Conservation (phyloP, 2,113 vertebrate species). For the Apteryx owenii region DNA sequence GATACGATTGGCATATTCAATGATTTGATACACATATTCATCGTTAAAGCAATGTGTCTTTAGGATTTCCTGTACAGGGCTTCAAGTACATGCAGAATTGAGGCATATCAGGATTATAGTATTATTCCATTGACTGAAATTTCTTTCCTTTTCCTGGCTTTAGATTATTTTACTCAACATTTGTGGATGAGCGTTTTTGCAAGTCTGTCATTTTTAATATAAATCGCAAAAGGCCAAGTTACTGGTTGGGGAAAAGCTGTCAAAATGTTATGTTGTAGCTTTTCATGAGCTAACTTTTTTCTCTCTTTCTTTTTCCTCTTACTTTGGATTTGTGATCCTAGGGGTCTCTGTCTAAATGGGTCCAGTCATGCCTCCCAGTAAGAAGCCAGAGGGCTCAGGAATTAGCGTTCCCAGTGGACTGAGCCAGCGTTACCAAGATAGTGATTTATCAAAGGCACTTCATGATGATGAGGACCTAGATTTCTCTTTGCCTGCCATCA, state of each 20-base stretch:
- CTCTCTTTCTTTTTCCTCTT: neutral
- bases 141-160: neutral
- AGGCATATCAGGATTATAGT: neutral
- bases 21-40: neutral
- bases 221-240: neutral
- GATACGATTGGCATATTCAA: neutral
- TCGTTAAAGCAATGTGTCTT: neutral
- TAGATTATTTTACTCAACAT: neutral
- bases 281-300: conserved; percentile 39
- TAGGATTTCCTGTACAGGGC: neutral
- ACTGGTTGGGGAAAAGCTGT: neutral
- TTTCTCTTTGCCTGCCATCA: conserved; percentile 86
- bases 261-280: neutral
- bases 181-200: neutral
- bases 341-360: conserved; percentile 94
- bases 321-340: conserved; percentile 62
- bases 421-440: conserved; percentile 88
- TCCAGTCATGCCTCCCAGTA: conserved; percentile 99
- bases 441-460: conserved; percentile 86
- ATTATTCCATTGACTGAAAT: neutral
- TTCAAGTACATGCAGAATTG: neutral
- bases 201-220: neutral
- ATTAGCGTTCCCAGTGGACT: conserved; percentile 90
- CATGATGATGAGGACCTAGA: conserved; percentile 92
- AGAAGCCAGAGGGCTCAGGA: conserved; percentile 97